These are phyloP conservation scores for Steromphala cineraria DNA, from an alignment of 2,888 invertebrate genomes.

Conservation along the genomic window DNA sequence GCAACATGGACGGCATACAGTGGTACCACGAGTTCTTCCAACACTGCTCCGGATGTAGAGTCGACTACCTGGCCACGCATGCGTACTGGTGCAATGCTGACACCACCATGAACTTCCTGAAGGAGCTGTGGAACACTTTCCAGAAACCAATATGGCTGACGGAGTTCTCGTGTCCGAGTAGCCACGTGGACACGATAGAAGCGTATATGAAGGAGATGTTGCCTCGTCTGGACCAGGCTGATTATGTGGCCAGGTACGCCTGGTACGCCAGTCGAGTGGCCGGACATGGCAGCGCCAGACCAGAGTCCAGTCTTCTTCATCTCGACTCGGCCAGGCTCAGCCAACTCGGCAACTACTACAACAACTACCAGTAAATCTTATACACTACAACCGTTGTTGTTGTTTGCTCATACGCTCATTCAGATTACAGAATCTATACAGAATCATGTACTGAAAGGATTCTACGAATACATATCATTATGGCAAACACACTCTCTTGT, in stretches of 20 bases:
- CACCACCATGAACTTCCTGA: conserved; percentile 35
- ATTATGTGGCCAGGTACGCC: conserved; percentile 37
- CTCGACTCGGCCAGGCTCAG: conserved; percentile 25
- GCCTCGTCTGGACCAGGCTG: conserved; percentile 39
- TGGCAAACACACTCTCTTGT: too few species aligned
- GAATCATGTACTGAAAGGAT: too few species aligned
- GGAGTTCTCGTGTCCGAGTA: conserved; percentile 44
- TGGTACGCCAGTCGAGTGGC: conserved; percentile 39
- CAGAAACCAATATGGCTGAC: conserved; percentile 48
- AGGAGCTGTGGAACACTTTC: conserved; percentile 38
- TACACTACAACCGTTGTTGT: too few species aligned
- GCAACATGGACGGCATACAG: conserved; percentile 25
- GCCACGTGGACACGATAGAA: conserved; percentile 30
- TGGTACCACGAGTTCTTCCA: conserved; percentile 54
- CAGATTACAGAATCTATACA: too few species aligned
- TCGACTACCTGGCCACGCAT: conserved; percentile 55
- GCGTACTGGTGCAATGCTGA: conserved; percentile 42
- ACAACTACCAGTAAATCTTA: conserved; percentile 19
- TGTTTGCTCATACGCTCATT: too few species aligned
- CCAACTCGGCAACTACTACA: conserved; percentile 38
- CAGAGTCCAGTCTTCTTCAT: conserved; percentile 33
- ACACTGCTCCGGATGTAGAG: conserved; percentile 43
- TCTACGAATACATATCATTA: too few species aligned
- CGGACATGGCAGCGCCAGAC: conserved; percentile 17
- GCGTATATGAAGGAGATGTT: conserved; percentile 39